Evolutionary conservation across 1,140 invertebrate genomes (phyloP).

Genomic region (Formica selysi): DNA sequence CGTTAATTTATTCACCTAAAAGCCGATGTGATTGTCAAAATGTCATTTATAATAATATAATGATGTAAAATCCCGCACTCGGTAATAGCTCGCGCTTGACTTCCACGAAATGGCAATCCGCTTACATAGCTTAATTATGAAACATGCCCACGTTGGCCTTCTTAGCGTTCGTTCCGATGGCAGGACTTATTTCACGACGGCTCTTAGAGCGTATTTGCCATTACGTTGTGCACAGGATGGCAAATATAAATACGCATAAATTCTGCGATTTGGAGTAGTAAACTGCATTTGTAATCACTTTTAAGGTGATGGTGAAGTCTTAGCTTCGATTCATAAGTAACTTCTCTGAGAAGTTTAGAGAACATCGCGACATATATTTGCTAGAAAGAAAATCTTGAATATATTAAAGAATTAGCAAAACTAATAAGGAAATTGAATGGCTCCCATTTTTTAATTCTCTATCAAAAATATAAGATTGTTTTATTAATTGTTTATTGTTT

Average conservation of each 20-base stretch:
- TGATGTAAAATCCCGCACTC: background rate
- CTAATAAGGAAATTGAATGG: background rate
- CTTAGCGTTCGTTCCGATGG: slow-evolving; percentile 38
- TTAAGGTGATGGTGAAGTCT: background rate
- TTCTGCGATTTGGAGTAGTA: background rate
- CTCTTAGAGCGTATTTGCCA: slow-evolving; percentile 33
- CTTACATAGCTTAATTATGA: slow-evolving; percentile 55
- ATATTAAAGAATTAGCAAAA: slow-evolving; percentile 28
- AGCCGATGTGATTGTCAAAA: slow-evolving; percentile 33
- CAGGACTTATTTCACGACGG: slow-evolving; percentile 6
- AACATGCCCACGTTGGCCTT: slow-evolving; percentile 32
- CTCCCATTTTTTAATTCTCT: slow-evolving; percentile 5
- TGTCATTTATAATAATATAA: slow-evolving; percentile 52
- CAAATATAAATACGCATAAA: slow-evolving; percentile 29
- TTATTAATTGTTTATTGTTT: background rate
- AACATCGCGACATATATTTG: background rate
- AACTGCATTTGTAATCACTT: background rate
- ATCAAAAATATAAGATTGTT: background rate
- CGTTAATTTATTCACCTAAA: slow-evolving; percentile 23
- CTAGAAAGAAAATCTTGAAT: background rate
- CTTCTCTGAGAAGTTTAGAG: background rate
- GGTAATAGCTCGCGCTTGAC: slow-evolving; percentile 3
- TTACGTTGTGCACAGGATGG: background rate
- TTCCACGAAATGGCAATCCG: slow-evolving; percentile 40
- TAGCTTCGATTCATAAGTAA: slow-evolving; percentile 22